phyloP scores from a whole-genome alignment of 2,113 vertebrate genomes.

The Misgurnus mizolepis region DNA sequence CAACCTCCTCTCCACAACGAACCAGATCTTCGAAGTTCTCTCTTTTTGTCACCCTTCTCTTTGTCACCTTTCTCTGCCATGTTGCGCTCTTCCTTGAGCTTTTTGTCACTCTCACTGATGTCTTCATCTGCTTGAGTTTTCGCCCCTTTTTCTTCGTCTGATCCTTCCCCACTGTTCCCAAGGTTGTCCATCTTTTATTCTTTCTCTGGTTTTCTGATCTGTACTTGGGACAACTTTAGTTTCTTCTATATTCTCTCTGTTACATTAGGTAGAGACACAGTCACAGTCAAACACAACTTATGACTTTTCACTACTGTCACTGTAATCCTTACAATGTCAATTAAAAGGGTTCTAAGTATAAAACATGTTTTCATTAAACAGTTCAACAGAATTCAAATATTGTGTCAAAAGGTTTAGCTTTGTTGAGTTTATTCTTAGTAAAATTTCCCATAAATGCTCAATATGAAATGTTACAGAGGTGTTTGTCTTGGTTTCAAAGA shows the following conservation, averaged over 20 bases:
- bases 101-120: constrained; percentile 63
- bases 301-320: not conserved
- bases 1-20: constrained; percentile 58
- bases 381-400: not conserved
- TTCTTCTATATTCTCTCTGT: constrained; percentile 1
- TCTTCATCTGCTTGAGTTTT: constrained; percentile 57
- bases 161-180: constrained; percentile 22
- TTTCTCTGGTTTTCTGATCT: not conserved
- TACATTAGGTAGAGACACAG: not conserved
- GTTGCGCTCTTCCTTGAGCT: constrained; percentile 67
- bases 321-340: not conserved
- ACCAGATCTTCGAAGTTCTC: constrained; percentile 58
- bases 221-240: not conserved
- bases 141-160: constrained; percentile 26
- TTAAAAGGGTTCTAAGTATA: not conserved
- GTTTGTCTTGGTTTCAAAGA: not conserved
- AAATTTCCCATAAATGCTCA: not conserved
- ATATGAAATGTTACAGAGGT: not conserved
- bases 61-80: constrained; percentile 66
- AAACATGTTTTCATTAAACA: not conserved
- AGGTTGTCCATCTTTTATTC: constrained; percentile 28
- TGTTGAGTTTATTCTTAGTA: not conserved
- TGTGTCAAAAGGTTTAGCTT: no score
- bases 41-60: constrained; percentile 54
- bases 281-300: not conserved